phyloP scores from a whole-genome alignment of 1,140 invertebrate species.

The Zeugodacus cucurbitae region DNA sequence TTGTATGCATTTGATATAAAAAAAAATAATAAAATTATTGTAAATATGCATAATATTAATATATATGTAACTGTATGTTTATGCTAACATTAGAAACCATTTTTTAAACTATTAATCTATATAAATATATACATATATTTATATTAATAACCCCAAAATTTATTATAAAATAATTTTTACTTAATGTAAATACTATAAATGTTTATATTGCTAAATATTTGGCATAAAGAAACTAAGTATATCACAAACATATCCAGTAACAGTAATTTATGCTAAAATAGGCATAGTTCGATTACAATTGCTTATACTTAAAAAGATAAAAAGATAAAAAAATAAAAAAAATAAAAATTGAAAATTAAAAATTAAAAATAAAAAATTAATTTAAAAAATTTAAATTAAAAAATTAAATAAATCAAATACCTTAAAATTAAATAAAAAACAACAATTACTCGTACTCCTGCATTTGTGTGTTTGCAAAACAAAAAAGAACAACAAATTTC shows the following conservation, averaged over 20 bases:
- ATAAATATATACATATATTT: not conserved
- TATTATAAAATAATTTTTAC: conserved; percentile 1
- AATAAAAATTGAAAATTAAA: not conserved
- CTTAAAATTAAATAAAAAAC: not conserved
- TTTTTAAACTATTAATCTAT: not conserved
- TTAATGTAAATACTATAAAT: conserved; percentile 5
- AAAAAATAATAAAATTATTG: not conserved
- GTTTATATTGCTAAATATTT: not conserved
- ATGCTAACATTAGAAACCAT: not conserved
- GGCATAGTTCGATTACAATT: not conserved
- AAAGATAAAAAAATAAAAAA: not conserved
- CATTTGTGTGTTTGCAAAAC: not conserved
- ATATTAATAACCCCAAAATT: not conserved
- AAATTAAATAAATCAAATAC: not conserved
- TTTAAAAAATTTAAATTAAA: not conserved
- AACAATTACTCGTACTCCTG: not conserved
- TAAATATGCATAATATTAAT: conserved; percentile 4
- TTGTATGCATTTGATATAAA: not conserved
- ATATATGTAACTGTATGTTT: not conserved
- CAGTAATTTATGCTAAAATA: not conserved
- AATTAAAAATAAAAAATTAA: not conserved
- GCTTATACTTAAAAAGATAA: not conserved
- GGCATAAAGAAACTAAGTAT: conserved; percentile 11
- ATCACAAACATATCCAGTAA: conserved; percentile 27
- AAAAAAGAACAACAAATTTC: not conserved